phyloP scores from a whole-genome alignment of 2,113 vertebrate species.

The Syrrhaptes paradoxus region DNA sequence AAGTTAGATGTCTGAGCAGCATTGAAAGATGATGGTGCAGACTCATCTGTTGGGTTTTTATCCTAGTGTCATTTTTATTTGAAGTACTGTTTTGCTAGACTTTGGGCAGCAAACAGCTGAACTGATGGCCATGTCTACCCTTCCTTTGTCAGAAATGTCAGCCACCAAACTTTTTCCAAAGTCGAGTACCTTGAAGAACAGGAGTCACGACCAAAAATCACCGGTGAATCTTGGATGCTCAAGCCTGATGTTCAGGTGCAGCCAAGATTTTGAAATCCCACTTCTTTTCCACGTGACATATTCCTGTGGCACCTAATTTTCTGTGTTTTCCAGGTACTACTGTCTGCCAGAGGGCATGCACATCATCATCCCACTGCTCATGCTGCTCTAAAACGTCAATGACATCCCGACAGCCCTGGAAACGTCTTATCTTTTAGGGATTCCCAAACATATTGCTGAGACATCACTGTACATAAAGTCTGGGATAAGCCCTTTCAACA shows the following conservation, averaged over 20 bases:
- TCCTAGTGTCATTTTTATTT: not conserved
- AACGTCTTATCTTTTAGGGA: fast-evolving
- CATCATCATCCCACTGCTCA: fast-evolving
- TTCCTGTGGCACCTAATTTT: not conserved
- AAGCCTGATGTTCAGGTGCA: not conserved
- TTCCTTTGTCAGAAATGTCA: not conserved
- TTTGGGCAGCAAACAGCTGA: not conserved
- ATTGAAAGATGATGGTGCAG: not conserved
- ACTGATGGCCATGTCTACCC: not conserved
- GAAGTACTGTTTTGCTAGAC: too few species aligned
- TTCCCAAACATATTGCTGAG: not conserved
- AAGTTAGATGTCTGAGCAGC: not conserved
- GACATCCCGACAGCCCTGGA: not conserved
- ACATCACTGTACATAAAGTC: too few species aligned
- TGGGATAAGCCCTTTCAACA: not conserved
- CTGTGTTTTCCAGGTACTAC: not conserved
- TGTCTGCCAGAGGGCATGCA: fast-evolving
- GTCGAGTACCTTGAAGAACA: not conserved
- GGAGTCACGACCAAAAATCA: not conserved
- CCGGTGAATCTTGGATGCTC: not conserved
- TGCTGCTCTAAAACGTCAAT: fast-evolving
- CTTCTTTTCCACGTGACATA: fast-evolving
- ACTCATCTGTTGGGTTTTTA: not conserved
- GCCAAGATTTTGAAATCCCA: not conserved
- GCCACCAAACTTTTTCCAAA: not conserved